Evolutionary conservation across 2,797 vertebrate species (phyloP).

Genomic region (Anguilla pacifica): DNA sequence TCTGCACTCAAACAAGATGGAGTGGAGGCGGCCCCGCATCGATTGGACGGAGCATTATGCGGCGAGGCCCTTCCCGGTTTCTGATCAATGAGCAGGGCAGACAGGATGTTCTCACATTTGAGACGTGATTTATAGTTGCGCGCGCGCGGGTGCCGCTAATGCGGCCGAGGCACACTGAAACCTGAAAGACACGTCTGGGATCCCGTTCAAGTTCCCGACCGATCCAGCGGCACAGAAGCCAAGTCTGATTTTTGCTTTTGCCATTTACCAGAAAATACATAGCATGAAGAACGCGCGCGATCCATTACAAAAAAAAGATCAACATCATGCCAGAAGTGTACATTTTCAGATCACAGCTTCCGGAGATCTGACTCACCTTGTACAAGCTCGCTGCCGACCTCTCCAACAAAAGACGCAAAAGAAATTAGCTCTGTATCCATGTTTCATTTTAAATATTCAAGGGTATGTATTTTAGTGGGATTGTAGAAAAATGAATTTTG

Average conservation of each 20-base stretch:
- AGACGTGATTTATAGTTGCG: conserved; percentile 52
- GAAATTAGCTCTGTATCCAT: neutral
- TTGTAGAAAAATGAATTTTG: neutral
- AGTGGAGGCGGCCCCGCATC: conserved; percentile 45
- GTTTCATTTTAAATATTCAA: neutral
- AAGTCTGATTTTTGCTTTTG: neutral
- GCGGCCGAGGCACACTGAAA: neutral
- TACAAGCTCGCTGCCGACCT: neutral
- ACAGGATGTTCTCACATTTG: conserved; percentile 34
- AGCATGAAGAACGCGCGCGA: neutral
- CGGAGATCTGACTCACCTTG: neutral
- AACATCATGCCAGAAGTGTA: neutral
- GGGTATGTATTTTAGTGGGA: neutral
- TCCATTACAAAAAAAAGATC: neutral
- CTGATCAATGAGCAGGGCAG: conserved; percentile 39
- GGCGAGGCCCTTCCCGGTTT: conserved; percentile 37
- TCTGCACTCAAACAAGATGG: conserved; percentile 1
- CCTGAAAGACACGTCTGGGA: conserved; percentile 37
- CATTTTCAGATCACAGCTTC: neutral
- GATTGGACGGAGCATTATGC: conserved; percentile 48
- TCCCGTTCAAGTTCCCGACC: conserved; percentile 44
- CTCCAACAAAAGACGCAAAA: neutral
- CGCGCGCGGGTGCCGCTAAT: conserved; percentile 42
- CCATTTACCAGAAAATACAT: neutral
- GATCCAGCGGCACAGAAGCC: conserved; percentile 27